A percentile compares a stretch with the other conserved stretches of the same genome.
phyloP scores from a whole-genome alignment of 2,797 vertebrate species.

The Crax fasciolata region DNA sequence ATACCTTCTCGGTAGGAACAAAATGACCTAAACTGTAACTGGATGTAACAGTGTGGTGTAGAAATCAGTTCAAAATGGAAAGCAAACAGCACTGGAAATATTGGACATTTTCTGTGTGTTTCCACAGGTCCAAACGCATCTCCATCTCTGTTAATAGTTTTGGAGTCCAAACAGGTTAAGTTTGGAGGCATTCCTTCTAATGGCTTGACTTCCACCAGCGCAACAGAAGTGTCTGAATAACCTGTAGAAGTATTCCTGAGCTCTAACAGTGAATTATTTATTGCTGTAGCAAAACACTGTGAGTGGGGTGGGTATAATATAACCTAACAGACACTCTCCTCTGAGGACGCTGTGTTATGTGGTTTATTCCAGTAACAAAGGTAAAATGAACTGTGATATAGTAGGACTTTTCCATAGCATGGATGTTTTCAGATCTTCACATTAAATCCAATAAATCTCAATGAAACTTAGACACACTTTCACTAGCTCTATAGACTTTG shows the following conservation, averaged over 20 bases:
- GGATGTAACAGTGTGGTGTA: neutral
- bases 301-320: neutral
- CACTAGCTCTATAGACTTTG: neutral
- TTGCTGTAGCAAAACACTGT: neutral
- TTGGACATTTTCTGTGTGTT: neutral
- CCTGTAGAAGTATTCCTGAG: neutral
- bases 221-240: neutral
- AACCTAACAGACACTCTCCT: neutral
- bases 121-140: neutral
- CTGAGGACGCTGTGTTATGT: neutral
- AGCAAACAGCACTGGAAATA: neutral
- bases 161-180: neutral
- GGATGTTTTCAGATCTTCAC: neutral
- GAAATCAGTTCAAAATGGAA: neutral
- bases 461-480: neutral
- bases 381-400: neutral
- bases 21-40: neutral
- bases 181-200: neutral
- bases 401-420: neutral
- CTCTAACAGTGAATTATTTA: neutral
- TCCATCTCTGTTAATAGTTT: rapidly evolving
- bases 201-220: neutral
- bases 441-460: neutral
- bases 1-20: neutral
- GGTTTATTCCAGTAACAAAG: neutral